Base-by-base conservation (phyloP, 2,113 vertebrate species). In the Lepus americanus region DNA sequence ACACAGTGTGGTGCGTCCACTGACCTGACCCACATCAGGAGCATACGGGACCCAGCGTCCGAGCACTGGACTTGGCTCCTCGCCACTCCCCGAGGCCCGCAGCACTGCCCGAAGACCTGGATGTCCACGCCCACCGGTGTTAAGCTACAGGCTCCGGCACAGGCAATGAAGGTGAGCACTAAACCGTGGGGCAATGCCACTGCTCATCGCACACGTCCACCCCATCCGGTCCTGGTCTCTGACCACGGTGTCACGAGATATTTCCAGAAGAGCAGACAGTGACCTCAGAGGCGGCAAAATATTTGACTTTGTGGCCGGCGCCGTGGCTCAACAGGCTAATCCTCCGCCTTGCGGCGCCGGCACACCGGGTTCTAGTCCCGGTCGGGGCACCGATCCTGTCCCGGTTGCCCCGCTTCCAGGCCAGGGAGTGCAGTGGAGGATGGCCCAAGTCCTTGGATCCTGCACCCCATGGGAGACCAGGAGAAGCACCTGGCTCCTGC, bases 91-190 rank as follows among this genome's bases (percentile, higher is more conserved):
- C 6, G 14, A 4, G 11, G 16, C 44, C 36, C 16, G 51, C 29
- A 27, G 4, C 44, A 39, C 25, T 61, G 12, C 17, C 23, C 22
- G 25, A 1, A 13, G 20, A 36, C 0, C 9, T 11, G 27, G 49
- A 67, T 6, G 69, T 27, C 69, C n/a, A 25, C 1, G 3, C 39
- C 8, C 13, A 31, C 49, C 20, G 1, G 25, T 19, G 10, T 23
- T 61, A 16, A 53, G 3, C 36, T 29, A 25, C 3, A 61, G 17
- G 36, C 31, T 3, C 33, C 1, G 1, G 59, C 0, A 9, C 31
- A 49, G 27, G 25, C 5, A 66, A 36, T 11, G n/a, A 9, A 1
- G n/a, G 16, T 16, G 0, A 67, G 33, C 12, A 31, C 9, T 11
- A 16, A 39, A 51, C 13, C 10, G 17, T 1, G 13, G 8, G 6